Conservation (phyloP, 2,797 vertebrate species). For the Caiman crocodilus region DNA sequence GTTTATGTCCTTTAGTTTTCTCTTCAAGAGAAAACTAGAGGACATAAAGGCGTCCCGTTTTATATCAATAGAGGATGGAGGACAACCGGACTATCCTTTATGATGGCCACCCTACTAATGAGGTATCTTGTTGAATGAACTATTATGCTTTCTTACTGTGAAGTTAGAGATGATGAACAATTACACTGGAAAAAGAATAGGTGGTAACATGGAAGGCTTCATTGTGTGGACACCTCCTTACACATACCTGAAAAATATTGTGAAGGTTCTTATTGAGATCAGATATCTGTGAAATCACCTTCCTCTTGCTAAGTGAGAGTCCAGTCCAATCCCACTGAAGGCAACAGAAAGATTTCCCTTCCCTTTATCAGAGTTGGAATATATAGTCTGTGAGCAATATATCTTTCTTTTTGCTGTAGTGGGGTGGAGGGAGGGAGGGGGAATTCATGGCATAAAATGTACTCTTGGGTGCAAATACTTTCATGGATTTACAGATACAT, state of each 20-base stretch:
- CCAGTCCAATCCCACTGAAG: neutral
- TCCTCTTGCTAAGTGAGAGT: neutral
- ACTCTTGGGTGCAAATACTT: neutral
- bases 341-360: neutral
- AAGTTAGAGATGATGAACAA: neutral
- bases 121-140: neutral
- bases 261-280: neutral
- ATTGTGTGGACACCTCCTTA: neutral
- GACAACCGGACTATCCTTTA: too few relatives aligned
- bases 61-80: too few relatives aligned
- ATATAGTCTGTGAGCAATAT: neutral
- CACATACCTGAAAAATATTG: neutral
- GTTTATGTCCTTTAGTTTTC: too few relatives aligned
- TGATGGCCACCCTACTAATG: too few relatives aligned
- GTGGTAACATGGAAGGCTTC: neutral
- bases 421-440: neutral
- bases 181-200: neutral
- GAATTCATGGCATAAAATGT: neutral
- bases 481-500: too few relatives aligned
- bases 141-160: neutral
- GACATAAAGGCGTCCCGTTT: too few relatives aligned
- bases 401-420: neutral
- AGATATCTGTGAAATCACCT: neutral
- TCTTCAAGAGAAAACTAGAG: too few relatives aligned
- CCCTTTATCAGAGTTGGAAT: neutral